Evolutionary conservation across 2,797 vertebrate genomes (phyloP).

Genomic region (Dermochelys coriacea): DNA sequence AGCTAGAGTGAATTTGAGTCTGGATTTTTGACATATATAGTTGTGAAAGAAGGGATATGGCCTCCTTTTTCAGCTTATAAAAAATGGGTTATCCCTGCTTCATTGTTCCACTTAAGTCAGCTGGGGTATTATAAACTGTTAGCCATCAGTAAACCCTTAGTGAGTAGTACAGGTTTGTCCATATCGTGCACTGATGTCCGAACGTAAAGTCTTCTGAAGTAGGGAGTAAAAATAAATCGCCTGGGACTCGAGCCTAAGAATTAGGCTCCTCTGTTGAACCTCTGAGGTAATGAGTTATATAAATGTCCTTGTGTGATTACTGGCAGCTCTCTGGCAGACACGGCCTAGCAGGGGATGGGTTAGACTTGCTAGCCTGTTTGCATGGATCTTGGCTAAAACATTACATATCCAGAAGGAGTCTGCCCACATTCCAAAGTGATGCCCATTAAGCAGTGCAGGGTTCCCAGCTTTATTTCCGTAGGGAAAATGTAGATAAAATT

Average conservation of each 20-base stretch:
- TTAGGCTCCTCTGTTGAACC: not conserved
- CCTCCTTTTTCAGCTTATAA: not conserved
- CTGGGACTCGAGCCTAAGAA: not conserved
- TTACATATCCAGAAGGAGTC: not conserved
- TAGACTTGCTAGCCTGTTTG: not conserved
- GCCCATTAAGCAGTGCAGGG: not conserved
- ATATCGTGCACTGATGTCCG: not conserved
- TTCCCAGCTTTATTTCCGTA: not conserved
- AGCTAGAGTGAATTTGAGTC: not conserved
- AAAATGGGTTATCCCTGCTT: not conserved
- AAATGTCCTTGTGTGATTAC: not conserved
- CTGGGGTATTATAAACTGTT: not conserved
- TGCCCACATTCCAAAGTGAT: not conserved
- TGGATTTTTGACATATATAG: not conserved
- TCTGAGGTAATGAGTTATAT: not conserved
- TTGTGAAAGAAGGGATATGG: not conserved
- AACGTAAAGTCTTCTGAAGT: not conserved
- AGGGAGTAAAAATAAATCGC: not conserved
- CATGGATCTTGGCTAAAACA: not conserved
- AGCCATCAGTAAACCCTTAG: not conserved
- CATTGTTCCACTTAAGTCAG: not conserved
- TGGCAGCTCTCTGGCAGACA: not conserved
- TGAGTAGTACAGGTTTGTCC: not conserved
- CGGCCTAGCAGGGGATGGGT: fast-evolving
- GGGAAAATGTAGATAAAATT: not conserved